Evolutionary conservation across 2,888 invertebrate species (phyloP).

Genomic region (Rhimphoctona megacephalus): DNA sequence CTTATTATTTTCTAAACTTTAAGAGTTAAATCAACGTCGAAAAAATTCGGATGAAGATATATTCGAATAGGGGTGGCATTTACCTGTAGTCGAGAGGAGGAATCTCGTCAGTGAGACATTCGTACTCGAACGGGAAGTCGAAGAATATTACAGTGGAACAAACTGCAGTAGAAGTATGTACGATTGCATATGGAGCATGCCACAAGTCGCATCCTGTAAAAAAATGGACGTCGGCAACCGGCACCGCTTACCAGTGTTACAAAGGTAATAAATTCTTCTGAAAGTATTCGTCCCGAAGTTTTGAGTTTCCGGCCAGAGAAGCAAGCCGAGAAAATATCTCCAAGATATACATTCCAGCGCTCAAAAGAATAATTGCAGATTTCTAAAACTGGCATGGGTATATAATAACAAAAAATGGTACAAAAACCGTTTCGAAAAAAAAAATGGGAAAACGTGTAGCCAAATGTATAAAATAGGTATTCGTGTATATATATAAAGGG

Average conservation of each 20-base stretch:
- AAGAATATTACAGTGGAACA: too few species aligned
- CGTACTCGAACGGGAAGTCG: too few species aligned
- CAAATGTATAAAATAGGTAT: neutral
- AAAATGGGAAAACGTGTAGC: neutral
- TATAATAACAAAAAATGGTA: neutral
- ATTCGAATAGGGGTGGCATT: neutral
- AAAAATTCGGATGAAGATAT: neutral
- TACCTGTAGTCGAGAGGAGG: neutral
- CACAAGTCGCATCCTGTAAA: neutral
- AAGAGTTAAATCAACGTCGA: neutral
- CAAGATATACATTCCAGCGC: neutral
- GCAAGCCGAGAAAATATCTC: neutral
- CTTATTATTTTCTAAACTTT: neutral
- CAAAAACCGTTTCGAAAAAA: neutral
- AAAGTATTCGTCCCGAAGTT: neutral
- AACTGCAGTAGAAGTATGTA: neutral
- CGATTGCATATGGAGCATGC: neutral
- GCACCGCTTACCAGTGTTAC: neutral
- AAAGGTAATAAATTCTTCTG: neutral
- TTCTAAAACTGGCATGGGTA: neutral
- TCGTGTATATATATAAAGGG: constrained; percentile 43
- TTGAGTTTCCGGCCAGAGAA: neutral
- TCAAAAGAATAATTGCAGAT: neutral
- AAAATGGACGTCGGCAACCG: neutral
- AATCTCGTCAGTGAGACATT: neutral